phyloP scores from a whole-genome alignment of 2,888 invertebrate species.

The Lasioglossum lativentre region DNA sequence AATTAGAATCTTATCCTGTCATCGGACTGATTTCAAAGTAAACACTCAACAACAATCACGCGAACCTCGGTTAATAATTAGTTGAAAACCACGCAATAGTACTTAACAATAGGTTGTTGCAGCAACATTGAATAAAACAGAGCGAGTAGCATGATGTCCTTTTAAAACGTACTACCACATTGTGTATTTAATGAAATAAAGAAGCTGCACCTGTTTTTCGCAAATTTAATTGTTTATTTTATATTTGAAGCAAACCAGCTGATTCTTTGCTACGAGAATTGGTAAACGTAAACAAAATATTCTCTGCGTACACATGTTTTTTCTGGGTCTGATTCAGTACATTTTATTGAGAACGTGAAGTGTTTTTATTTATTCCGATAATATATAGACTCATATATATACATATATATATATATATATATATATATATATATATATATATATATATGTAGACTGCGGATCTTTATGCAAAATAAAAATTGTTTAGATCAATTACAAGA shows the following conservation, averaged over 20 bases:
- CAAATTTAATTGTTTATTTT: neutral
- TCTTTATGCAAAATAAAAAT: neutral
- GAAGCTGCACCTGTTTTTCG: neutral
- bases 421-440: too few relatives aligned
- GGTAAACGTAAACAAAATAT: neutral
- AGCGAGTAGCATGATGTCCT: neutral
- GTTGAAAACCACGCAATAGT: neutral
- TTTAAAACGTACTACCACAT: neutral
- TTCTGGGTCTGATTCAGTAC: neutral
- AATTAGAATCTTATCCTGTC: neutral
- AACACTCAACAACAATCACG: neutral
- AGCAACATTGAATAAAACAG: neutral
- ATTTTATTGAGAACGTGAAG: neutral
- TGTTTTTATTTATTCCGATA: neutral
- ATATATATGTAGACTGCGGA: neutral
- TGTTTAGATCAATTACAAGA: neutral
- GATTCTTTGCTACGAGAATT: neutral
- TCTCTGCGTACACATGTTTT: neutral
- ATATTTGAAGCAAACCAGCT: neutral
- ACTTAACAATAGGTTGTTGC: neutral
- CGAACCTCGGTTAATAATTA: conserved; percentile 15
- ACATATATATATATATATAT: too few relatives aligned
- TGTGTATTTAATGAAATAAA: conserved; percentile 5
- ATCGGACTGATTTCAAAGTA: conserved; percentile 7
- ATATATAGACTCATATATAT: too few relatives aligned